Evolutionary conservation across 2,113 vertebrate species (phyloP), one percentile per base, ranked within the genome.

Genomic region (Octodon degus): DNA sequence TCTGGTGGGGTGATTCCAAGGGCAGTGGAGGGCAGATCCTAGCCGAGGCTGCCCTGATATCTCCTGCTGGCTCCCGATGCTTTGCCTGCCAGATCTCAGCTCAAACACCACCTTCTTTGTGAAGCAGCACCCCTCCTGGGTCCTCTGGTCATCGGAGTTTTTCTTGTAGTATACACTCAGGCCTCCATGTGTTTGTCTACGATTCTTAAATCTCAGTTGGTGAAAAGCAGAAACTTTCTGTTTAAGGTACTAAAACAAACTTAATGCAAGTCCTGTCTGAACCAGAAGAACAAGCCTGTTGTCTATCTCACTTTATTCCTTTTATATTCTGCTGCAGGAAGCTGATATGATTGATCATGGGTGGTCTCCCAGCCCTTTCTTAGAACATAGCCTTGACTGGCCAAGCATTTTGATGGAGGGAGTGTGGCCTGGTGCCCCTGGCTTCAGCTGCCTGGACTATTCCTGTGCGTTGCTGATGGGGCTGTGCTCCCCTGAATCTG

Each of bases 51-150:
- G 25, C n/a, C 53, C 27, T 24, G 13, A 4, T 13, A 2, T 6
- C 40, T 2, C 0, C 16, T 12, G 13, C 4, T 0, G 16, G 5
- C 16, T 37, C 13, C 30, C 17, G 14, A 7, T 30, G 30, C 55
- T 92, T 50, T 37, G 2, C 22, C 22, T 74, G 16, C 16, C 24
- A 10, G 8, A 34, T 30, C 40, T 85, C 53, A 65, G 27, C 60
- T 72, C 72, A 34, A 14, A 19, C 24, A 34, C 17, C 50, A 2
- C 7, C 72, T 25, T 20, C 11, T 12, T 32, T 43, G 12, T 32
- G 34, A 72, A 40, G 37, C 25, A 5, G 13, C 34, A n/a, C 68
- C 13, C 19, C 30, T 25, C 47, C 1, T 9, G 4, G 3, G 20
- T 68, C 79, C 50, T 40, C 3, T 34, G 68, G 80, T 40, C 20